phyloP scores from a whole-genome alignment of 2,113 vertebrate genomes.

The Reinhardtius hippoglossoides region DNA sequence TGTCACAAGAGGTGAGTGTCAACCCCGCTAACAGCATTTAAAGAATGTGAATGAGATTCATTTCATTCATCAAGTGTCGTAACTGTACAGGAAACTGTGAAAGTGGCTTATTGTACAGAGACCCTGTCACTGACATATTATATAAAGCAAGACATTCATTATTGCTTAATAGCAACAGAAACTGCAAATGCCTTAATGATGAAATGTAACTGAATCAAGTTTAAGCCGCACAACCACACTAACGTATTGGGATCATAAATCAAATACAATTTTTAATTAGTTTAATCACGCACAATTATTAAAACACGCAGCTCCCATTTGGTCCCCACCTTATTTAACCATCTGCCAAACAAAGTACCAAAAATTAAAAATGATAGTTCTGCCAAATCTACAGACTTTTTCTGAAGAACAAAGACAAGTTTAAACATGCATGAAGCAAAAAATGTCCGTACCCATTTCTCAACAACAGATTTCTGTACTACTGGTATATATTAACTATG shows the following conservation, averaged over 20 bases:
- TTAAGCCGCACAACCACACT: not conserved
- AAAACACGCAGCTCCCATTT: not conserved
- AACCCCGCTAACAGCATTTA: not conserved
- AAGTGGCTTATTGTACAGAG: not conserved
- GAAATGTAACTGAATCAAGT: not conserved
- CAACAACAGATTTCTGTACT: not conserved
- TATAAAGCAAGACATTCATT: not conserved
- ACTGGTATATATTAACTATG: not conserved
- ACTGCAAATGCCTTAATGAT: not conserved
- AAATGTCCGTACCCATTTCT: not conserved
- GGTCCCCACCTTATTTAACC: not conserved
- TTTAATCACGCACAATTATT: not conserved
- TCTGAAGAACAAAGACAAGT: not conserved
- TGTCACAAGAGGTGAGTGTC: conserved; percentile 94
- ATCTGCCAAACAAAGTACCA: not conserved
- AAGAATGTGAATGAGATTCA: conserved; percentile 1
- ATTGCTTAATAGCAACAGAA: not conserved
- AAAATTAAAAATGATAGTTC: not conserved
- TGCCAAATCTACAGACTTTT: not conserved
- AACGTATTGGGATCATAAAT: not conserved
- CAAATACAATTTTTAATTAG: not conserved
- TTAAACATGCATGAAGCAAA: not conserved
- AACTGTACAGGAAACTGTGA: not conserved
- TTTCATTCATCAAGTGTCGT: not conserved
- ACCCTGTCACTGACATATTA: not conserved